Evolutionary conservation across 2,888 invertebrate genomes (phyloP), one percentile per base, ranked within the genome.

Genomic region (Punctoribates punctum): DNA sequence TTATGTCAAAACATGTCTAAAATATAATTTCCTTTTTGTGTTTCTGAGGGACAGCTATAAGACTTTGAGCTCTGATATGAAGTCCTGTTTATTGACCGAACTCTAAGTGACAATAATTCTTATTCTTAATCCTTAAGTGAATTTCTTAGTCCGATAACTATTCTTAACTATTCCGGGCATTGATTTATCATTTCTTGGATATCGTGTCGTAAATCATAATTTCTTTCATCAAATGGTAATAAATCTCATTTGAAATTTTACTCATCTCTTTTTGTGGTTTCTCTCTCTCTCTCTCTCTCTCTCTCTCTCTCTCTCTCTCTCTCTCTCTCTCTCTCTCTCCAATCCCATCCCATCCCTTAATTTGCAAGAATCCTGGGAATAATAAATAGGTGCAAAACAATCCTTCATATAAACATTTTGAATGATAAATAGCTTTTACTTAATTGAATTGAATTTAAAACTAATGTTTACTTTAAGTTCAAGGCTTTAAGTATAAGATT

Each of bases 1-100:
- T 60, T 27, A 60, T 60, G 60, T 60, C 60, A 60, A 60, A 27
- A 25, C 60, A 60, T 60, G 60, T 60, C 60, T 60, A 60, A 60
- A 60, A 60, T 17, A 60, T 60, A 60, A 60, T 60, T 60, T 60
- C 60, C 60, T 60, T 29, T 23, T 51, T 51, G 51, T 51, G 20
- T 51, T 17, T 51, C 2, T 51, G 6, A 51, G 17, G 51, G n/a
- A 51, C 51, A n/a, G 51, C 4, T 51, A 51, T 51, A 51, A 51
- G 17, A n/a, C 51, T 2, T 5, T 51, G 8, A 42, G 11, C 8
- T 42, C 8, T 42, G 8, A 42, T 42, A 42, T 42, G 42, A n/a
- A 42, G 13, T 42, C 42, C 42, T 42, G 11, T 42, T 42, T 13
- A 42, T 42, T 42, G 13, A 13, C 42, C 11, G 1, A 42, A 60